Conservation (phyloP, 2,113 vertebrate genomes). For the Aptenodytes forsteri region DNA sequence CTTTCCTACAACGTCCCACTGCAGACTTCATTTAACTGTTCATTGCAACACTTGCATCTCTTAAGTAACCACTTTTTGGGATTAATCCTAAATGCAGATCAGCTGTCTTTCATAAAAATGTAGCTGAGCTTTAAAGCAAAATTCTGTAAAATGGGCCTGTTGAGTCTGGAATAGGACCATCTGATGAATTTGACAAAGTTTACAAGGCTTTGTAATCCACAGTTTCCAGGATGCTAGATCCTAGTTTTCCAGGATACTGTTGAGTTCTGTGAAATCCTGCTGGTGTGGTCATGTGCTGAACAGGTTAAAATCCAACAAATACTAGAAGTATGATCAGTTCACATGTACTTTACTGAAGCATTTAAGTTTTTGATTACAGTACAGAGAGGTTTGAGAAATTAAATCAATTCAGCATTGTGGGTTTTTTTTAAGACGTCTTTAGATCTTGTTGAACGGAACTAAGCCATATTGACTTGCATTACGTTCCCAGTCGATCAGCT, state of each 20-base stretch:
- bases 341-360: not conserved
- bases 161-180: not conserved
- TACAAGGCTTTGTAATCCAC: not conserved
- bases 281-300: not conserved
- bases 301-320: not conserved
- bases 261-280: not conserved
- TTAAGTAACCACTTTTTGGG: not conserved
- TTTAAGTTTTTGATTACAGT: not conserved
- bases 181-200: not conserved
- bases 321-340: not conserved
- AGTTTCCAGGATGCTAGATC: not conserved
- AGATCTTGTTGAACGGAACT: not conserved
- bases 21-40: not conserved
- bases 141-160: not conserved
- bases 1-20: accelerated
- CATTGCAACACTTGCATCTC: accelerated
- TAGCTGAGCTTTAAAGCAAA: not conserved
- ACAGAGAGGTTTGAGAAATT: not conserved
- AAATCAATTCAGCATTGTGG: not conserved
- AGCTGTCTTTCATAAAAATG: not conserved
- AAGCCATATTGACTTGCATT: not conserved
- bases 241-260: not conserved
- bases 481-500: not conserved
- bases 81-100: not conserved
- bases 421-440: not conserved